Evolutionary conservation across 2,888 invertebrate genomes (phyloP), one percentile per base, ranked within the genome.

Genomic region (Luperina testacea): DNA sequence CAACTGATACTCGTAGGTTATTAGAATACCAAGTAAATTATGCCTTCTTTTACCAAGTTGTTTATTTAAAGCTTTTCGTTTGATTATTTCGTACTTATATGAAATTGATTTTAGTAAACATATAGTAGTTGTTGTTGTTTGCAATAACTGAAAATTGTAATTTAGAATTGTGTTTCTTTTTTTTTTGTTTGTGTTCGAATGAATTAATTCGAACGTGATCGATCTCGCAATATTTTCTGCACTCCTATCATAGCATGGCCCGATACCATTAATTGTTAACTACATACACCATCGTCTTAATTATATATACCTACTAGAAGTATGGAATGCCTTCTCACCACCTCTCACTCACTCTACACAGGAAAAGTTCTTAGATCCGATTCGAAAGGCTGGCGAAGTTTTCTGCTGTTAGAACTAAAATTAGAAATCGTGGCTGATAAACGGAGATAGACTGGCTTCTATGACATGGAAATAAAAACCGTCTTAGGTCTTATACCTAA

Each of bases 1-100:
- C 38, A 68, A 71, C 64, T 42, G 42, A 48, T n/a, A 64, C 48
- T 64, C 57, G 51, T 38, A 48, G 42, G n/a, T 70, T 51, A 59
- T 69, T 76, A 20, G 32, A n/a, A 67, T 67, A 67, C 45, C 8
- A 53, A 51, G 42, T 80, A 27, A 67, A 61, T 59, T 42, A 45
- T 74, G 24, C 9, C 20, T 67, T 42, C 8, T 5, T n/a, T 48
- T 67, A 53, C 20, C 15, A n/a, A 32, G 2, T 42, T 42, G 20
- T 68, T 64, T 45, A 20, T 77, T 24, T 32, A 45, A 45, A 57
- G 32, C 9, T 76, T n/a, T 27, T 1, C 45, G n/a, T 70, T 53
- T 38, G 80, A 45, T 64, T 79, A 45, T 63, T 53, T 24, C 15
- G 32, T 20, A 38, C 38, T 38, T 38, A 0, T 9, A 32, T n/a